Base-by-base conservation (phyloP, 1,140 invertebrate species). In the Camponotus floridanus region DNA sequence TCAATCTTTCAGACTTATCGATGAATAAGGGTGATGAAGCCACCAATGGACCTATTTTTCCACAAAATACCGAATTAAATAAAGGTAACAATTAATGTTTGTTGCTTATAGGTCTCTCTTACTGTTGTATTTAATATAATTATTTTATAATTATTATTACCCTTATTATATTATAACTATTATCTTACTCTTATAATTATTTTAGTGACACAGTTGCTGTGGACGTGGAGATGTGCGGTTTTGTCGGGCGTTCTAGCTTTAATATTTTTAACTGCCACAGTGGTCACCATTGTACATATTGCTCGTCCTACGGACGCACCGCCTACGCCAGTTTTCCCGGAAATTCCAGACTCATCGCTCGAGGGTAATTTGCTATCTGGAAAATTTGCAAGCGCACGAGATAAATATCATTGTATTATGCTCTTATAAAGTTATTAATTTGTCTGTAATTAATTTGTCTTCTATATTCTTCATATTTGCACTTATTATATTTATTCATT, bases 171-270 rank as follows among this genome's bases (percentile, higher is more conserved):
- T 26, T 26, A 26, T 26, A 26, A 26, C 26, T 26, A 26, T 26
- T 26, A 26, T 26, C 26, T 26, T 26, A 26, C 3, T 74, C 59
- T 83, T 57, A 9, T 83, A 31, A 59, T 80, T 64, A 55, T 87
- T 90, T 18, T 36, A 90, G 88, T 89, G 70, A 70, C 39, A 57
- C 80, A 90, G 74, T 91, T 88, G 91, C 36, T 91, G n/a, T 93
- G 89, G 91, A 92, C 90, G 0, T 91, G 92, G 91, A 90, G 83
- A 74, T 93, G 90, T 31, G 87, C 87, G 6, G 81, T 86, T 9
- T 70, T 93, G 51, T 42, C 89, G 2, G 88, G 89, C 80, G 15
- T 84, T 51, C 0, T 92, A 51, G 79, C 86, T 26, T 67, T 93
- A 71, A 78, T 86, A 64, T n/a, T 91, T 1, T 64, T 91, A 26